Conservation (phyloP, 2,797 vertebrate species). For the Acanthornis magna region DNA sequence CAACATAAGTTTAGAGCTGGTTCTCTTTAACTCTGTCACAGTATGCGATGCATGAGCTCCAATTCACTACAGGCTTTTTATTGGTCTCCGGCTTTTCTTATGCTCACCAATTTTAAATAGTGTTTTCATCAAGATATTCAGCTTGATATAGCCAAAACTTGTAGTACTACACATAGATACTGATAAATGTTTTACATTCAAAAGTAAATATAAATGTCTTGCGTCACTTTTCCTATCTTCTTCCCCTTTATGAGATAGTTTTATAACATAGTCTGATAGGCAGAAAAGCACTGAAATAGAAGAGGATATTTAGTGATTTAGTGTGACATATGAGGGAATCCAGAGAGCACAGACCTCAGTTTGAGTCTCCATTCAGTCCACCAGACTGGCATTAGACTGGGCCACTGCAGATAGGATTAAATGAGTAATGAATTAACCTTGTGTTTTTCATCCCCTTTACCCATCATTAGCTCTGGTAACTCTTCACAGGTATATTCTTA, state of each 20-base stretch:
- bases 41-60: neutral
- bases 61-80: neutral
- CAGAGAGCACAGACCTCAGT: neutral
- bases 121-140: neutral
- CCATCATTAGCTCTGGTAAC: neutral
- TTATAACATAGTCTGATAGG: neutral
- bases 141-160: neutral
- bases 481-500: neutral
- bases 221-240: neutral
- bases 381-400: neutral
- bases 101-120: neutral
- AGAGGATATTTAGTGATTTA: neutral
- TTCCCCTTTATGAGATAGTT: neutral
- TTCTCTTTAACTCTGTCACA: neutral
- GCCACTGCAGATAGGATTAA: neutral
- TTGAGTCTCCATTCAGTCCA: neutral
- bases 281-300: neutral
- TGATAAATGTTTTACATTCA: neutral
- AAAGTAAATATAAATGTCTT: neutral
- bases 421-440: neutral
- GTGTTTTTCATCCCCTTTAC: neutral
- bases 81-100: neutral
- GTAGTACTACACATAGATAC: neutral
- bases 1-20: neutral
- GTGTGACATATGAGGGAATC: neutral